These are phyloP conservation scores for Ciconia maguari DNA, from an alignment of 2,113 vertebrate species.

Conservation along the genomic window DNA sequence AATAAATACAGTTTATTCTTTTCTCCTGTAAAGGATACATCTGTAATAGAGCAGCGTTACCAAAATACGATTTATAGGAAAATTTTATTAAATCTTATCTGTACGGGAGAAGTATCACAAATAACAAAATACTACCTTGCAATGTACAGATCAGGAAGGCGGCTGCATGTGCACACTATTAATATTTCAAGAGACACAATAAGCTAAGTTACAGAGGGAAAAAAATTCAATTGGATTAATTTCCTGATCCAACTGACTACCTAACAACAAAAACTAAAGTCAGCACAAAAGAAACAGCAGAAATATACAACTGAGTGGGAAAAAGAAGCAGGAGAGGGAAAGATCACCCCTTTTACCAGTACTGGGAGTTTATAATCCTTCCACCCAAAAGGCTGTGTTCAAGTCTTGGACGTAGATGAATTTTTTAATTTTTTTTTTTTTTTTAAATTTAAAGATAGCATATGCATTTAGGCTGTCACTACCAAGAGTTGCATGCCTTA, in stretches of 20 bases:
- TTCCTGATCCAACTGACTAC: not conserved
- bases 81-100: not conserved
- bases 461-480: not conserved
- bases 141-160: not conserved
- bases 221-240: not conserved
- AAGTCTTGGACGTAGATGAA: not conserved
- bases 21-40: not conserved
- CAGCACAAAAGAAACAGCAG: not conserved
- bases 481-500: not conserved
- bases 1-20: not conserved
- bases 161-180: not conserved
- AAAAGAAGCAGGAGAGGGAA: not conserved
- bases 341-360: not conserved
- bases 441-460: not conserved
- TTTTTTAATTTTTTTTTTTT: rapidly evolving
- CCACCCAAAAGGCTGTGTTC: not conserved
- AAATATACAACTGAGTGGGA: not conserved
- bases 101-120: not conserved
- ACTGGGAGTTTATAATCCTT: not conserved
- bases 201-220: not conserved
- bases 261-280: not conserved
- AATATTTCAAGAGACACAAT: not conserved
- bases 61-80: not conserved
- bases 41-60: not conserved
- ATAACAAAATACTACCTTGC: not conserved